Base-by-base conservation (phyloP, 2,888 invertebrate species). In the Hydroisotoma schaefferi region DNA sequence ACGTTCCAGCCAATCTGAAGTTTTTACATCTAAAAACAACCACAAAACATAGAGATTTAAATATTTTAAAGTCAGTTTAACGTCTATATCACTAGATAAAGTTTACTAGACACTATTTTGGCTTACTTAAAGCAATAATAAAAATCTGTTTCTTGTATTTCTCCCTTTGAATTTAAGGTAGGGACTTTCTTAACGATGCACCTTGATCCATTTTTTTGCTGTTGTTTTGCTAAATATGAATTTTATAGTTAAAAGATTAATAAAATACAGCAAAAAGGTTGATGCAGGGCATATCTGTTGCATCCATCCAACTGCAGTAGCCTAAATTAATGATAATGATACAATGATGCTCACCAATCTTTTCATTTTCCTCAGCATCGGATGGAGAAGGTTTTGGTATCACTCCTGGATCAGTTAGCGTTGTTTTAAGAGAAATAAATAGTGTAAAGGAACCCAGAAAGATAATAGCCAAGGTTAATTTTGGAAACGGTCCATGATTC, bases 331-430 rank as follows among this genome's bases (percentile, higher is more conserved):
- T n/a, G n/a, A n/a, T n/a, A n/a, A n/a, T n/a, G n/a, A n/a, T n/a
- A n/a, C n/a, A n/a, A n/a, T n/a, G n/a, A n/a, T n/a, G n/a, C n/a
- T n/a, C n/a, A n/a, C n/a, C n/a, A n/a, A n/a, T 15, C 15, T 33
- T 8, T 18, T 43, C 43, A 43, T 63, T 67, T 10, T 37, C 46
- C 27, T 61, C 33, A 2, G 70, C 66, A 22, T 57, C 57, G n/a
- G 59, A 55, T 59, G 61, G 65, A 10, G 37, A 18, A 1, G 63
- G 65, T 48, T 60, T 59, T 1, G 57, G 57, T 18, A 58, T 15
- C 6, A 63, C 46, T 18, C 70, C 70, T n/a, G 70, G 70, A 49
- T 68, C 63, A 20, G 38, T 28, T 44, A 70, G 38, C 15, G 58
- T 67, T 10, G 65, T 63, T 23, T 52, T 54, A 23, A 59, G 52